Evolutionary conservation across 2,888 invertebrate species (phyloP).

Genomic region (Noctua pronuba): DNA sequence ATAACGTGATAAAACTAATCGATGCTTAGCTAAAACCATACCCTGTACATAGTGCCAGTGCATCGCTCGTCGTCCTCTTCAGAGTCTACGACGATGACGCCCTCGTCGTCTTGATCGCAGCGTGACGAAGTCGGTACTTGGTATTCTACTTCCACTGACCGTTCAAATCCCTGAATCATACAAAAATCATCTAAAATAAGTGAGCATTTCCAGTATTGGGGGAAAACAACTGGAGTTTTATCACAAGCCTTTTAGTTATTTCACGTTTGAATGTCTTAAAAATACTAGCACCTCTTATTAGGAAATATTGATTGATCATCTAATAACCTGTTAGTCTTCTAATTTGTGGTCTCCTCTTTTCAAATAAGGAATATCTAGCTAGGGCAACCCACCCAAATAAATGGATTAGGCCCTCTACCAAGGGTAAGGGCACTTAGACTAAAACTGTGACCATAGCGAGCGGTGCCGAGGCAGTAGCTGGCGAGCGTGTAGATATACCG

Average conservation of each 20-base stretch:
- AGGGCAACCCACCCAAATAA: no score
- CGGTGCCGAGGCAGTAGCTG: no score
- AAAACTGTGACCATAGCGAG: no score
- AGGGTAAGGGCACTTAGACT: no score
- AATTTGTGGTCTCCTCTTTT: no score
- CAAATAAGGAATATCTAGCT: no score
- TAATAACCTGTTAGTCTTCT: no score
- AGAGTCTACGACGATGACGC: constrained; percentile 94
- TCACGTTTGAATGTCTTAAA: neutral
- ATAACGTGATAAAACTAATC: constrained; percentile 1
- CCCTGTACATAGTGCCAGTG: constrained; percentile 90
- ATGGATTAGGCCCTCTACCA: no score
- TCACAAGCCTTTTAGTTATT: constrained; percentile 10
- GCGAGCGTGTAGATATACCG: no score
- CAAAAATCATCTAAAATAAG: constrained; percentile 29
- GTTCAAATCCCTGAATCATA: constrained; percentile 88
- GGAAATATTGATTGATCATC: neutral
- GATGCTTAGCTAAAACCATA: constrained; percentile 58
- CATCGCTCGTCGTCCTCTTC: constrained; percentile 94
- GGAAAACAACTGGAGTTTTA: neutral
- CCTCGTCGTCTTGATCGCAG: constrained; percentile 95
- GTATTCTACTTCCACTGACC: constrained; percentile 94
- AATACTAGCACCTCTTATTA: neutral
- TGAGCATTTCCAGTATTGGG: neutral
- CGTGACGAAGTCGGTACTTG: constrained; percentile 97